Evolutionary conservation across 2,113 vertebrate species (phyloP), one percentile per base, ranked within the genome.

Genomic region (Sylvietta virens): DNA sequence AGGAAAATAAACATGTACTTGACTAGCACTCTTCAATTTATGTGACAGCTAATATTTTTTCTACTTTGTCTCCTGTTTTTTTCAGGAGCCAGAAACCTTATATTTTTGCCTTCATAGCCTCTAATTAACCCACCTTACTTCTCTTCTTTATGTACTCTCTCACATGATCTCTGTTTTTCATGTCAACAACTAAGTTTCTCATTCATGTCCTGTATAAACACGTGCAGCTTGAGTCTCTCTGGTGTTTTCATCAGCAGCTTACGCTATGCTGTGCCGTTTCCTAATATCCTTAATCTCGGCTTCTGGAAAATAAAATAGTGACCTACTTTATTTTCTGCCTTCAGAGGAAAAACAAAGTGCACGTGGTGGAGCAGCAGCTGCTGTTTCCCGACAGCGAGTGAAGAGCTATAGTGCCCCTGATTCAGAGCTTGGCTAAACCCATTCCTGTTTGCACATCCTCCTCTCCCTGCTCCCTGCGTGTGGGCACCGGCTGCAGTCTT

Each of bases 281-380:
- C 86, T 93, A 94, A 81, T 88, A 81, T 90, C 76, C 95, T 97
- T 95, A 97, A 95, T 96, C 95, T 93, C 73, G 18, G 82, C 90
- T 93, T 86, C 93, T 86, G 82, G 82, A 73, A 96, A 95, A 96
- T 79, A 94, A 81, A 92, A 86, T 72, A 92, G 80, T 96, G 95
- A 96, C 94, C 95, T 96, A 95, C 89, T 97, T 96, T 95, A 64
- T 90, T 95, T 95, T 73, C 42, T 81, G 79, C 71, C 76, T 84
- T 86, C 61, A 69, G 89, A 42, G 84, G 79, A 91, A 85, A 94
- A 94, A 15, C 86, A 76, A 82, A 88, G 65, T n/a, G 60, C 88
- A 90, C 5, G 23, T 93, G 88, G 61, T 86, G n/a, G 69, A 95
- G 69, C 91, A 72, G 92, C 90, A 88, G 88, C 92, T 90, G 92